A percentile compares a stretch with the other conserved stretches of the same genome.
Evolutionary conservation across 2,113 vertebrate species (phyloP).

Genomic region (Lepidiolamprologus cunningtoni): DNA sequence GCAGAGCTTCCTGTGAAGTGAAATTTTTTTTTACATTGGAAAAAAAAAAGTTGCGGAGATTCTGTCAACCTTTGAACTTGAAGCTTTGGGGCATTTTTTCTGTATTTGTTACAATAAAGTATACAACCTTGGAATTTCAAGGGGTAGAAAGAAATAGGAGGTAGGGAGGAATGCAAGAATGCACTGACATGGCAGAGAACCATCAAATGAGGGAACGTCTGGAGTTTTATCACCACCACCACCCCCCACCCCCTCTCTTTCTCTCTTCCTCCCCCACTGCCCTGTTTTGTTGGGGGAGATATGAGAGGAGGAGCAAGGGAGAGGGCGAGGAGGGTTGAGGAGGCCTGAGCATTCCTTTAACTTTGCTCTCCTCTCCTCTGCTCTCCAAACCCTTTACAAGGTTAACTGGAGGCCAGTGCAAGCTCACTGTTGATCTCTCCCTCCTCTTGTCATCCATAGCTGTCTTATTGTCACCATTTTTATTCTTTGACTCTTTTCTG

Average conservation of each 20-base stretch:
- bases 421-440: constrained; percentile 81
- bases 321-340: constrained; percentile 34
- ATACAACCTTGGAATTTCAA: neutral
- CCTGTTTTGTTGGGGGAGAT: constrained; percentile 81
- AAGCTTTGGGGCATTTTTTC: neutral
- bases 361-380: constrained; percentile 65
- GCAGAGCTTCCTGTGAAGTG: neutral
- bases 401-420: constrained; percentile 81
- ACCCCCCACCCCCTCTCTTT: accelerated
- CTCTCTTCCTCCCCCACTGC: constrained; percentile 35
- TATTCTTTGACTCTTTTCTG: neutral
- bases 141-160: neutral
- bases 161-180: constrained; percentile 72
- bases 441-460: neutral
- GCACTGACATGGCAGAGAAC: constrained; percentile 83
- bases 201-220: constrained; percentile 94
- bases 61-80: neutral
- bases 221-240: constrained; percentile 87
- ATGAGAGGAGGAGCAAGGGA: constrained; percentile 56
- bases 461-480: neutral
- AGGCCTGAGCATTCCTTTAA: constrained; percentile 78
- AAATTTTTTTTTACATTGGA: neutral
- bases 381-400: constrained; percentile 74
- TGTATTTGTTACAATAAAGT: neutral
- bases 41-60: neutral